Evolutionary conservation across 2,113 vertebrate species (phyloP).

Genomic region (Cettia cetti): DNA sequence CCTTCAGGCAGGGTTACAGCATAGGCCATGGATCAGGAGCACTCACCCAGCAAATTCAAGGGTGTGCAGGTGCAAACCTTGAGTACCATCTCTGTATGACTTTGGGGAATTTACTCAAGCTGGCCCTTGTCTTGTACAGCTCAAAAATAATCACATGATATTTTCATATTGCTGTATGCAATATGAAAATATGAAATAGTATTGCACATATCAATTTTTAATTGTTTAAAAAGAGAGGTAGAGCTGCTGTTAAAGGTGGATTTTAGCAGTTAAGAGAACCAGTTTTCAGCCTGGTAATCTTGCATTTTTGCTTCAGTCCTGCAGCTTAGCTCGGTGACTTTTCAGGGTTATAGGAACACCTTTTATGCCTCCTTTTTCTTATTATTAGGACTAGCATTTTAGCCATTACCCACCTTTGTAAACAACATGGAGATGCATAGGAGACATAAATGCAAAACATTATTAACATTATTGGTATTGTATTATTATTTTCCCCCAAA

Average conservation of each 20-base stretch:
- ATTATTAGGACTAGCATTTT: not conserved
- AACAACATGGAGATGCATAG: not conserved
- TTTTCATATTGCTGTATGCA: not conserved
- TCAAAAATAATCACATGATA: not conserved
- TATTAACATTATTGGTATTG: not conserved
- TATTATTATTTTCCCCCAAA: slow-evolving; percentile 8
- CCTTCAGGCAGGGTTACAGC: not conserved
- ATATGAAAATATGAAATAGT: too few relatives aligned
- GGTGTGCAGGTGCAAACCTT: not conserved
- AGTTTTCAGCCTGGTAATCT: not conserved
- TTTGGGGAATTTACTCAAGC: not conserved
- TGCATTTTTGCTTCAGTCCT: not conserved
- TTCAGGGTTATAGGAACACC: not conserved
- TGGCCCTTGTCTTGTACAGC: not conserved
- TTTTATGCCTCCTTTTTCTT: not conserved
- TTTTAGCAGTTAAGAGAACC: not conserved
- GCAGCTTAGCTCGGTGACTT: not conserved
- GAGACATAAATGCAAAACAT: not conserved
- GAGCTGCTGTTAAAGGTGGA: not conserved
- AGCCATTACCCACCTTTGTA: not conserved
- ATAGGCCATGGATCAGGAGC: not conserved
- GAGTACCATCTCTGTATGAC: not conserved
- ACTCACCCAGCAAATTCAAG: not conserved
- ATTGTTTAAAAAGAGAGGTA: not conserved
- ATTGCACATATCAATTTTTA: too few relatives aligned